Percentiles rank a stretch among this genome's conserved stretches.
These are phyloP conservation scores for Volucella zonaria DNA, from an alignment of 2,888 invertebrate genomes.

Conservation along the genomic window DNA sequence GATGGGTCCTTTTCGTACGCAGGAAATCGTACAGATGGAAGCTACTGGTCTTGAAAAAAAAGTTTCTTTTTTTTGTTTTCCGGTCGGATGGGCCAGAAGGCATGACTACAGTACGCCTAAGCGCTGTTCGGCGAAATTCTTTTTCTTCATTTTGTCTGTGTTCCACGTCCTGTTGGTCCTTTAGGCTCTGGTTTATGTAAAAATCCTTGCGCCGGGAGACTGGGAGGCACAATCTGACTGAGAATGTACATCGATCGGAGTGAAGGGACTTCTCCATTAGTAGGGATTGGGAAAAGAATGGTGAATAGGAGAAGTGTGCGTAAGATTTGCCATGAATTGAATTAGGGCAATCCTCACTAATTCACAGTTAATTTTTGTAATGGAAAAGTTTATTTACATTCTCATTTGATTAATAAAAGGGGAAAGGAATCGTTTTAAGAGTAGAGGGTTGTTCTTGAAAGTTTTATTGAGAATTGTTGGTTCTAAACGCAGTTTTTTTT, in stretches of 20 bases:
- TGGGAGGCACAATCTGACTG: conserved; percentile 12
- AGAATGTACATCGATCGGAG: conserved; percentile 65
- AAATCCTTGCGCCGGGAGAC: conserved; percentile 23
- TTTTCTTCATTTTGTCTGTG: conserved; percentile 10
- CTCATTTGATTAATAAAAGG: conserved; percentile 53
- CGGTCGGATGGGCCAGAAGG: conserved; percentile 48
- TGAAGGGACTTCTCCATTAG: conserved; percentile 47
- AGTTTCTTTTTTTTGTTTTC: conserved; percentile 58
- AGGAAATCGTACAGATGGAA: too few species aligned
- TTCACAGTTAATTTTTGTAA: conserved; percentile 81
- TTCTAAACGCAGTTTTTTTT: too few species aligned
- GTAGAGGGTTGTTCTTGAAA: conserved; percentile 10
- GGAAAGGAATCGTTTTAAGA: conserved; percentile 21
- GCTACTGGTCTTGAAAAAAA: conserved; percentile 21
- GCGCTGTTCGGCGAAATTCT: conserved; percentile 39
- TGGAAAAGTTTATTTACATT: conserved; percentile 79
- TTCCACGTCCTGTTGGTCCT: conserved; percentile 1
- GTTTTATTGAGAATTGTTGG: conserved; percentile 3
- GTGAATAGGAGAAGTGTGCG: conserved; percentile 46
- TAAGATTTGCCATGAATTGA: conserved; percentile 68
- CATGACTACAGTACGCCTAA: conserved; percentile 45
- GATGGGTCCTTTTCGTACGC: conserved; percentile 40
- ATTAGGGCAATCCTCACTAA: conserved; percentile 76
- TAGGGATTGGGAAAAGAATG: conserved; percentile 37
- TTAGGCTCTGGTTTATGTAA: conserved; percentile 36